Evolutionary conservation across 1,140 invertebrate species (phyloP).

Genomic region (Mamestra configurata): DNA sequence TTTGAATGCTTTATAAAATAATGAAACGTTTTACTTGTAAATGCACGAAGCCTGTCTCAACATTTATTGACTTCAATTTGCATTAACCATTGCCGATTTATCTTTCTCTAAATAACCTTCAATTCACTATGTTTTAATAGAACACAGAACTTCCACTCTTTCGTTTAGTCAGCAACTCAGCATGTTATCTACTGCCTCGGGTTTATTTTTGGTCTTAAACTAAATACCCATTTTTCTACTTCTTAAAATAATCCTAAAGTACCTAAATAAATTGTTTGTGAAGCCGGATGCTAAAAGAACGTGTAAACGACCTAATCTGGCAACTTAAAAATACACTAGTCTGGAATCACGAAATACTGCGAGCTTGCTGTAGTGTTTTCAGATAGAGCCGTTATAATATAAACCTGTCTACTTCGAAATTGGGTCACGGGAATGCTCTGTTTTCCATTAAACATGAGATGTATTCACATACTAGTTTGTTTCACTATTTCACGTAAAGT

Average conservation of each 20-base stretch:
- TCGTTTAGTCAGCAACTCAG: not conserved
- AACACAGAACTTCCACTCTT: not conserved
- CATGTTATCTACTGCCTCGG: not conserved
- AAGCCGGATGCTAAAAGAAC: not conserved
- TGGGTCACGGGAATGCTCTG: constrained; percentile 61
- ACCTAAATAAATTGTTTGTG: not conserved
- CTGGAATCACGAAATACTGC: not conserved
- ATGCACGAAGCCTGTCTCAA: not conserved
- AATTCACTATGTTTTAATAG: not conserved
- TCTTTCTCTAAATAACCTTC: not conserved
- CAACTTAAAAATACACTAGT: not conserved
- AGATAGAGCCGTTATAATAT: constrained; percentile 46
- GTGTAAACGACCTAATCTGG: not conserved
- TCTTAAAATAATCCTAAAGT: not conserved
- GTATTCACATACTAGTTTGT: not conserved
- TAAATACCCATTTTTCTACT: not conserved
- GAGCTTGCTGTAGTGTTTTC: constrained; percentile 40
- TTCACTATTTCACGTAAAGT: constrained; percentile 10
- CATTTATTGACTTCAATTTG: too few species aligned
- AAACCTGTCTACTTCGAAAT: constrained; percentile 55
- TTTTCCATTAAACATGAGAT: constrained; percentile 31
- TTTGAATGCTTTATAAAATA: not conserved
- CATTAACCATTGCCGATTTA: not conserved
- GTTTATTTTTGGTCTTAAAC: not conserved
- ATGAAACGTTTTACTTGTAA: not conserved